Base-by-base conservation (phyloP, 2,888 invertebrate species). In the Athalia rosae region DNA sequence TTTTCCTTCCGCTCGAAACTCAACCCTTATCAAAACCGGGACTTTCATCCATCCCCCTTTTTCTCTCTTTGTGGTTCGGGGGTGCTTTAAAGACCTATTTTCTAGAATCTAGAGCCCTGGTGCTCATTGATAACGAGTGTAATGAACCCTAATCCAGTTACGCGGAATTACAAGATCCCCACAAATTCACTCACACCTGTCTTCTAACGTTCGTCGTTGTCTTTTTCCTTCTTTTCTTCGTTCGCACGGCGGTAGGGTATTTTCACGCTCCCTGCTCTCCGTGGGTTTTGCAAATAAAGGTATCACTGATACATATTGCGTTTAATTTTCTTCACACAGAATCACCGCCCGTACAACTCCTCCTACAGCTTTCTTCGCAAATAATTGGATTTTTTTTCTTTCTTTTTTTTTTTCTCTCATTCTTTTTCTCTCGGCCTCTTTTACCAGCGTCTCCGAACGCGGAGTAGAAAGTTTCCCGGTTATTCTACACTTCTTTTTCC, bases 121-220 rank as follows among this genome's bases (percentile, higher is more conserved):
- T 28, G 7, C 28, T 53, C 74, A 74, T 74, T 74, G 74, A 74
- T 74, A 74, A 74, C 74, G 74, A 74, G 48, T 47, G 15, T 74
- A 74, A 74, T 50, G 74, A 74, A 61, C 61, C 50, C 48, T 74
- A 61, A 74, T 74, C 74, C 74, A 74, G 41, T 61, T 50, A 11
- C 15, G 48, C 58, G 62, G 62, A 28, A 74, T 74, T 74, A 74
- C 59, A 74, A 59, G 47, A 53, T 61, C 61, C 64, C 61, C 64
- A 8, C 74, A 67, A 67, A 67, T 53, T 64, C 47, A 6, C 58
- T 71, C 61, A 45, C 13, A n/a, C 9, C 4, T 28, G 47, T 13
- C 11, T 8, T 43, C 58, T n/a, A 59, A 59, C 3, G n/a, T 13
- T 11, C 9, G 4, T 8, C 50, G 6, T 6, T 9, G 50, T 11